Evolutionary conservation across 2,797 vertebrate species (phyloP), one percentile per base, ranked within the genome.

Genomic region (Helarctos malayanus): DNA sequence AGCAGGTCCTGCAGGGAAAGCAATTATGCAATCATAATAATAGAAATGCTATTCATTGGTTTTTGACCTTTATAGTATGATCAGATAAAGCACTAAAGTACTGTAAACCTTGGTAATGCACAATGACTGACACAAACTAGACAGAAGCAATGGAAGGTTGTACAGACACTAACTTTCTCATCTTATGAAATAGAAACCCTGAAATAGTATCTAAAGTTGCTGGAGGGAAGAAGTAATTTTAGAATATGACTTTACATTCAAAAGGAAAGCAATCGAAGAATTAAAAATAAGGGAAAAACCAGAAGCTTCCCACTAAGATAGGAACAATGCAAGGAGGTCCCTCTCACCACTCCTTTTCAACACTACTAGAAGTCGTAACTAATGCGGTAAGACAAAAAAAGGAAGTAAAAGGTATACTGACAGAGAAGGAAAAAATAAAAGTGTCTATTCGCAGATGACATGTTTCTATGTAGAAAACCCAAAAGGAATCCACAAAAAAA

Each of bases 181-280:
- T 12, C 45, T 75, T 75, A 18, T 49, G 73, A 52, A 52, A 47
- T 4, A 19, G 19, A 54, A 83, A 59, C 13, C 57, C 18, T 84
- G 32, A 75, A 61, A 84, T 92, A n/a, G 13, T 38, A 76, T 45
- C 69, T 54, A 76, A 41, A 85, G 19, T 65, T 65, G 56, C 14
- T 84, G 69, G 69, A 41, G 45, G 35, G 32, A 84, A 63, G 21
- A 32, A 83, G 25, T 52, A 25, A 23, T n/a, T 69, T 69, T 69
- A 81, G 35, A 76, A 84, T 52, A 83, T n/a, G 68, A 15, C 90
- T 59, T 61, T 83, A 92, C 29, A 82, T 91, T 57, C 57, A 83
- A 61, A 92, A 73, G 65, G 27, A 76, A 59, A 49, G 25, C 68
- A 87, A 87, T 1, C 41, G 23, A 92, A 71, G 32, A 69, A 73